Evolutionary conservation across 2,113 vertebrate species (phyloP).

Genomic region (Python bivittatus): DNA sequence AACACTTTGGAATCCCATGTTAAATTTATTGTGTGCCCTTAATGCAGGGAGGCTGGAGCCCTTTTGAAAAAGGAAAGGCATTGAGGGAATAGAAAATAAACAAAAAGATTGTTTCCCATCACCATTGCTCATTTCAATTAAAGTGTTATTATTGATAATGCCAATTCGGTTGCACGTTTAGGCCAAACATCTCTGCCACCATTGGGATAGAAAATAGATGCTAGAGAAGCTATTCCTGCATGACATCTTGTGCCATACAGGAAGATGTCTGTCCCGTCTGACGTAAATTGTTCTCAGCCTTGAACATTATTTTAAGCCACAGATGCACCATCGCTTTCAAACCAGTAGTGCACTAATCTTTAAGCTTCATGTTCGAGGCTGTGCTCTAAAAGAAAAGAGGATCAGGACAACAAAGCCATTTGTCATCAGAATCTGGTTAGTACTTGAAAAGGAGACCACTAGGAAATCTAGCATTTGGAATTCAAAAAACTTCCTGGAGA

Average conservation of each 20-base stretch:
- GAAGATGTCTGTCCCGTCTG: too few species aligned
- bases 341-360: not conserved
- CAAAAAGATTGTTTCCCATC: not conserved
- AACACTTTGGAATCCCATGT: slow-evolving; percentile 41
- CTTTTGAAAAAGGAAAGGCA: not conserved
- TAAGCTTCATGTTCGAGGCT: not conserved
- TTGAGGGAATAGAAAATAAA: not conserved
- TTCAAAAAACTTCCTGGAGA: not conserved
- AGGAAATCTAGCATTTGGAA: not conserved
- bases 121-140: not conserved
- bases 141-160: not conserved
- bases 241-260: not conserved
- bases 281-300: not conserved
- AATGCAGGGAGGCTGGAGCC: not conserved
- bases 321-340: not conserved
- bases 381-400: too few species aligned
- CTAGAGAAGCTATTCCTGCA: not conserved
- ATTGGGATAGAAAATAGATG: not conserved
- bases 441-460: not conserved
- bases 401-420: not conserved
- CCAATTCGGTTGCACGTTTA: fast-evolving
- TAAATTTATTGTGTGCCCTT: slow-evolving; percentile 31
- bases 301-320: not conserved
- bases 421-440: not conserved
- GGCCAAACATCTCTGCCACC: not conserved